phyloP scores from a whole-genome alignment of 2,888 invertebrate species.

The Colostygia pectinataria region DNA sequence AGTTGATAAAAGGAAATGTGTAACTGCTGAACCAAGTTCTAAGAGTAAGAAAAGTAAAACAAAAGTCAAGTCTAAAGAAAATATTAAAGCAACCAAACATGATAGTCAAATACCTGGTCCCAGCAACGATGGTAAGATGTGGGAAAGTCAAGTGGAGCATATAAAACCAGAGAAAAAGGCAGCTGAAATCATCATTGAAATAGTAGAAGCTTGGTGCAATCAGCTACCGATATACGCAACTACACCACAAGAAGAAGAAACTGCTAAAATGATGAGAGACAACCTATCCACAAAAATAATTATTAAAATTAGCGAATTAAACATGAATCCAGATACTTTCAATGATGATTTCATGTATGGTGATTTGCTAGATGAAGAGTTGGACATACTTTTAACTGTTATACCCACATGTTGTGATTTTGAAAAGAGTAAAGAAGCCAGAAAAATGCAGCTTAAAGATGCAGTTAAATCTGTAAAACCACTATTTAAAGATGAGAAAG shows the following conservation, averaged over 20 bases:
- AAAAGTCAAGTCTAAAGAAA: conserved; percentile 29
- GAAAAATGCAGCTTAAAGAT: conserved; percentile 47
- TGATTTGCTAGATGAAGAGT: conserved; percentile 48
- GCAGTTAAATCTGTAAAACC: conserved; percentile 48
- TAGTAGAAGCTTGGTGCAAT: conserved; percentile 58
- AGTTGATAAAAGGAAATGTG: conserved; percentile 46
- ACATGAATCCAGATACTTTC: conserved; percentile 49
- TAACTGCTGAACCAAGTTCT: conserved; percentile 20
- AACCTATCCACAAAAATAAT: conserved; percentile 52
- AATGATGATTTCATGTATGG: conserved; percentile 49
- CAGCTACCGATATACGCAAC: conserved; percentile 45
- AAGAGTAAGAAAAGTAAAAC: conserved; percentile 22
- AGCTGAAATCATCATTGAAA: conserved; percentile 51
- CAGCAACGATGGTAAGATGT: conserved; percentile 28
- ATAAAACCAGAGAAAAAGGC: conserved; percentile 40
- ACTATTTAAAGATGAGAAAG: conserved; percentile 48
- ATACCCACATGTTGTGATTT: conserved; percentile 44
- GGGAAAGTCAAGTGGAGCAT: conserved; percentile 27
- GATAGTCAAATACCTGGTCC: conserved; percentile 41
- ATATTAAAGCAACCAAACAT: conserved; percentile 21
- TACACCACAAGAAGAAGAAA: conserved; percentile 37
- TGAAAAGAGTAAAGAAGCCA: conserved; percentile 37
- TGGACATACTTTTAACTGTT: conserved; percentile 46
- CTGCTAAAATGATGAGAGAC: conserved; percentile 41
- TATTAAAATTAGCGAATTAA: conserved; percentile 57